Evolutionary conservation across 2,113 vertebrate species (phyloP), one percentile per base, ranked within the genome.

Genomic region (Lamprologus tigripictilis): DNA sequence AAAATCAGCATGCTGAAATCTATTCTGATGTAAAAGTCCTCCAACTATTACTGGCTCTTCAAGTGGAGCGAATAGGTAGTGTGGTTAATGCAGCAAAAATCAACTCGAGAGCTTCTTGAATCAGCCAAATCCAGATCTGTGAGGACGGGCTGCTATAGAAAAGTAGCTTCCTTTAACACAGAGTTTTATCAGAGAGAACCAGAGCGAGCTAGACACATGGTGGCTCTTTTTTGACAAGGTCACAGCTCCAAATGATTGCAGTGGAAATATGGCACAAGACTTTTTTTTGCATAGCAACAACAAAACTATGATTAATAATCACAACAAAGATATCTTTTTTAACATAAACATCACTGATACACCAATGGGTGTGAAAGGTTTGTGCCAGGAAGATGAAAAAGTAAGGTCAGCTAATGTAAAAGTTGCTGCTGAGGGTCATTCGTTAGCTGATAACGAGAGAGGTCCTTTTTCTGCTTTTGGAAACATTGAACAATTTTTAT

Each of bases 281-380:
- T 68, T 90, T 83, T 94, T 94, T 93, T 94, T 93, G 93, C 95
- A 95, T 95, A 94, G 94, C 93, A 96, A 95, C 95, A 96, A 92
- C 92, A 86, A 83, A 91, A 87, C 79, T 85, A 73, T 33, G 61
- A 81, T 81, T 3, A 81, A 79, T 86, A 84, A 85, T 79, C 63
- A 61, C 86, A 28, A 53, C 82, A 68, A 49, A 78, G 53, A 16
- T 5, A 68, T 37, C 4, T 12, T 63, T 61, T 73, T 89, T 35
- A 4, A 58, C 85, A 45, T 31, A 76, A 68, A 82, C 51, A 9
- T 49, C 2, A 40, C 14, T 26, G 35, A 81, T 16, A 9, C 6
- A 13, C 7, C 2, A 16, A 23, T 9, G 19, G 14, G 33, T 13
- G 6, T 16, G 23, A 51, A 26, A 8, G 23, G 37, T 85, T 40